phyloP scores from a whole-genome alignment of 2,113 vertebrate species.

The Nothocercus julius region DNA sequence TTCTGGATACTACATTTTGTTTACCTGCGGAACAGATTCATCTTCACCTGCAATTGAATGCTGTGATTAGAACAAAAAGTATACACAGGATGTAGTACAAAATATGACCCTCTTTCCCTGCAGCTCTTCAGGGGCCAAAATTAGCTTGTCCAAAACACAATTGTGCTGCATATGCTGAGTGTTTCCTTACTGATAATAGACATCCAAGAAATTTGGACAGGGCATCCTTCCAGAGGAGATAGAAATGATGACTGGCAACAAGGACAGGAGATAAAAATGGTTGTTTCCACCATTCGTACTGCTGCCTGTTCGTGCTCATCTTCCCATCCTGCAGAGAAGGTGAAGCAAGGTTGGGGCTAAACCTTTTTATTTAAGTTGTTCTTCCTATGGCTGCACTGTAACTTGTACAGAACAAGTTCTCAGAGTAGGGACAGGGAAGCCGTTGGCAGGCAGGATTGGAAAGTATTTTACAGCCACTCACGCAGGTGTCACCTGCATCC shows the following conservation, averaged over 20 bases:
- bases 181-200: neutral
- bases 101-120: neutral
- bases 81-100: neutral
- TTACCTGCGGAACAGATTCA: neutral
- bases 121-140: neutral
- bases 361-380: neutral
- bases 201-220: neutral
- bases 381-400: neutral
- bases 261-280: neutral
- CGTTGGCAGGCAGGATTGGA: neutral
- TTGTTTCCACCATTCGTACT: neutral
- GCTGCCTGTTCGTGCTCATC: neutral
- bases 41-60: neutral
- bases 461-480: fast-evolving
- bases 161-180: neutral
- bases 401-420: neutral
- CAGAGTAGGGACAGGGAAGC: neutral
- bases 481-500: neutral
- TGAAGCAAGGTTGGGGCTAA: neutral
- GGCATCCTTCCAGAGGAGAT: neutral
- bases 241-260: neutral
- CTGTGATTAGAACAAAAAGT: neutral
- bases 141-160: neutral
- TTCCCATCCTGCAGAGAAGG: neutral
- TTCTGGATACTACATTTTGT: neutral